Evolutionary conservation across 2,797 vertebrate species (phyloP).

Genomic region (Chrysocyon brachyurus): DNA sequence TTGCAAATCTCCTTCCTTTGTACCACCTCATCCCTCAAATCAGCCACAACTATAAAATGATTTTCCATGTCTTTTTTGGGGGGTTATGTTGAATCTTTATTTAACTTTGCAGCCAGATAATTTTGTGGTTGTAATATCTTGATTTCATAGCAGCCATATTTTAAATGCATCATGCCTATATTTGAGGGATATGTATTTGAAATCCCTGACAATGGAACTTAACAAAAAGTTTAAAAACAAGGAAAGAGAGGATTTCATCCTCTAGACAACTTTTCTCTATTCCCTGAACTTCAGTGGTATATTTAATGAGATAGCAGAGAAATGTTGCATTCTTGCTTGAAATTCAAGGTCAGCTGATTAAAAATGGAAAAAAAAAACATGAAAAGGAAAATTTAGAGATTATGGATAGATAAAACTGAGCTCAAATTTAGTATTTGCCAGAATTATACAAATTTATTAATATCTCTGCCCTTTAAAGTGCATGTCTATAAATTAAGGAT

Average conservation of each 20-base stretch:
- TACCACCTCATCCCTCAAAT: neutral
- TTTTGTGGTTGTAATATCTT: constrained; percentile 36
- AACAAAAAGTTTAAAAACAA: constrained; percentile 52
- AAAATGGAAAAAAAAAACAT: neutral
- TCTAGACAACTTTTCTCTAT: neutral
- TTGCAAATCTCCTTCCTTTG: constrained; percentile 7
- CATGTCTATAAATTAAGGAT: constrained; percentile 5
- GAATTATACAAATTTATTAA: constrained; percentile 18
- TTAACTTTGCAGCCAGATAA: neutral
- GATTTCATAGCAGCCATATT: neutral
- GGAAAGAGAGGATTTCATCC: neutral
- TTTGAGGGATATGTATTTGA: neutral
- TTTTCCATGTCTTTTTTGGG: neutral
- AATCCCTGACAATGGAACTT: neutral
- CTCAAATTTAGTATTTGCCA: constrained; percentile 25
- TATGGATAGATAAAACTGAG: constrained; percentile 13
- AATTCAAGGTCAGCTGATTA: constrained; percentile 29
- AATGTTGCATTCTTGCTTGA: constrained; percentile 21
- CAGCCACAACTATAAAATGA: neutral
- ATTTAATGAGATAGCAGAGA: neutral
- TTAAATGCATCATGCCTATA: neutral
- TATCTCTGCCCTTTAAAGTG: constrained; percentile 29
- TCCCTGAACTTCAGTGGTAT: neutral
- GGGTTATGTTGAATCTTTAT: neutral
- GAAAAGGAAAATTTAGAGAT: neutral